Percentiles rank a stretch among this genome's conserved stretches.
Conservation (phyloP, 2,797 vertebrate genomes). For the Myotis findleyi region DNA sequence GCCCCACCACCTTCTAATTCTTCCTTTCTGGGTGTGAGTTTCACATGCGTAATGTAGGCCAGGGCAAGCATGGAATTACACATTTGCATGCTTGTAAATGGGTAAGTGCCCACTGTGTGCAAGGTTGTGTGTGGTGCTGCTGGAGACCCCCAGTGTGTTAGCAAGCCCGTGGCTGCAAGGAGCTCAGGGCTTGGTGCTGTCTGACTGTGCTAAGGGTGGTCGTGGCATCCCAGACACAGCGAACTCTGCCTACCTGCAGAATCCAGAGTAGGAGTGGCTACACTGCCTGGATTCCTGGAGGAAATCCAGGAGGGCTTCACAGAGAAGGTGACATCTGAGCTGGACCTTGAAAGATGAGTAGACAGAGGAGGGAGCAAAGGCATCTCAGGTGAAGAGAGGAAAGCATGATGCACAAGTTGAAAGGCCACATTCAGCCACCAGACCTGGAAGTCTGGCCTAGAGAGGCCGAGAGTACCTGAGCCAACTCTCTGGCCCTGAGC, state of each 20-base stretch:
- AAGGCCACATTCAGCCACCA: slow-evolving; percentile 79
- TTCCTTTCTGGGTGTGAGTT: slow-evolving; percentile 82
- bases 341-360: neutral
- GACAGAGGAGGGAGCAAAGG: neutral
- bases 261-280: neutral
- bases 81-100: neutral
- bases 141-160: neutral
- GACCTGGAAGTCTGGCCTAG: slow-evolving; percentile 62
- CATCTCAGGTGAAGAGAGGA: neutral
- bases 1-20: slow-evolving; percentile 59
- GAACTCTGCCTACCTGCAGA: neutral
- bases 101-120: slow-evolving; percentile 6
- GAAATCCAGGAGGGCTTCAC: slow-evolving; percentile 35
- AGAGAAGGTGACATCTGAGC: neutral
- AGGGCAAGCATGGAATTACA: slow-evolving; percentile 75
- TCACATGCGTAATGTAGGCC: slow-evolving; percentile 82
- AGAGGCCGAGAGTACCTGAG: slow-evolving; percentile 23
- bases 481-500: neutral
- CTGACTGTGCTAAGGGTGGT: neutral
- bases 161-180: neutral
- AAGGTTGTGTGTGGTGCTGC: neutral
- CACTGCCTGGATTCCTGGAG: neutral
- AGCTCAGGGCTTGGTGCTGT: neutral
- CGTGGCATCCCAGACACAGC: neutral
- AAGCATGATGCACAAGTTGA: slow-evolving; percentile 21